These are phyloP conservation scores for Trichonephila inaurata DNA, from an alignment of 1,140 invertebrate genomes.

Conservation along the genomic window DNA sequence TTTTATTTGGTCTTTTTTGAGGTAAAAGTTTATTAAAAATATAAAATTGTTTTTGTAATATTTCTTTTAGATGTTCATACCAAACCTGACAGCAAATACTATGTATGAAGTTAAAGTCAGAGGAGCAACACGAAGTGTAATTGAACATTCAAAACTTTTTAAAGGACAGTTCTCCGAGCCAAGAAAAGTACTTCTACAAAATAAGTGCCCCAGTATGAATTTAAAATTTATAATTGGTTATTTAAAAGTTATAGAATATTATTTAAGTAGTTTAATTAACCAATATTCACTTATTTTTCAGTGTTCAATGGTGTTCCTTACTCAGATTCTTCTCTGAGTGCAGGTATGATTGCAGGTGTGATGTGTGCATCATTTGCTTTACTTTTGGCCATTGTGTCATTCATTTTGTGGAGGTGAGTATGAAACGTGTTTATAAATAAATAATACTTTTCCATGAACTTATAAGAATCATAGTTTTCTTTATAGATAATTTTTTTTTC, in stretches of 20 bases:
- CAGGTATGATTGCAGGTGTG: conserved; percentile 87
- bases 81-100: conserved; percentile 88
- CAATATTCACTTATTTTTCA: conserved; percentile 11
- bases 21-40: too few species aligned
- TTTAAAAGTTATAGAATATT: not conserved
- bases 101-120: conserved; percentile 88
- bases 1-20: too few species aligned
- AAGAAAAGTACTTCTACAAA: conserved; percentile 85
- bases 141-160: conserved; percentile 84
- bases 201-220: conserved; percentile 83
- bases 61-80: conserved; percentile 84
- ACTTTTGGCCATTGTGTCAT: conserved; percentile 86
- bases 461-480: not conserved
- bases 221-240: not conserved
- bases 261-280: too few species aligned
- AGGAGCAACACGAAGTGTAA: conserved; percentile 86
- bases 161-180: conserved; percentile 86
- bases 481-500: too few species aligned
- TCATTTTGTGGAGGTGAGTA: conserved; percentile 88
- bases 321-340: conserved; percentile 82
- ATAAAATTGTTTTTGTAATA: not conserved
- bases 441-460: not conserved
- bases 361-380: conserved; percentile 88
- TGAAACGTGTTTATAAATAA: not conserved
- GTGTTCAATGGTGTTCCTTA: conserved; percentile 76